A percentile compares a stretch with the other conserved stretches of the same genome.
Evolutionary conservation across 2,797 vertebrate species (phyloP).

Genomic region (Helostoma temminkii): DNA sequence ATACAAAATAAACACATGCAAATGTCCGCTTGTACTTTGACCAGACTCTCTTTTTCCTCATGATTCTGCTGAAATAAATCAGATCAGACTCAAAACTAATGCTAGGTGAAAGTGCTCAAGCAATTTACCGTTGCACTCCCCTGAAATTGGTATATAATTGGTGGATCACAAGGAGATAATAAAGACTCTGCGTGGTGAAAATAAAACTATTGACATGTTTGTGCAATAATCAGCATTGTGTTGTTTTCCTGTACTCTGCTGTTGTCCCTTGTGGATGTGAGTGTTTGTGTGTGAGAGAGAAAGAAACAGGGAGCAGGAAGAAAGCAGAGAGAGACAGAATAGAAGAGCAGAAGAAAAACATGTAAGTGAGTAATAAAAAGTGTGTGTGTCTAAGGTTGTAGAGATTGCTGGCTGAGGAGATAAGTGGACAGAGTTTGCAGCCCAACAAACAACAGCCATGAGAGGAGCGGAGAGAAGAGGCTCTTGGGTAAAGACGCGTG

Average conservation of each 20-base stretch:
- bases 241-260: neutral
- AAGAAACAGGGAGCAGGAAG: neutral
- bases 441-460: conserved; percentile 73
- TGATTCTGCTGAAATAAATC: no score
- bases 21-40: no score
- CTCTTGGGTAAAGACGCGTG: conserved; percentile 78
- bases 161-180: neutral
- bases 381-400: conserved; percentile 70
- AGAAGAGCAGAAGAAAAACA: conserved; percentile 43
- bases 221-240: neutral
- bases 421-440: conserved; percentile 76
- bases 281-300: conserved; percentile 5
- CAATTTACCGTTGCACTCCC: neutral
- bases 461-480: conserved; percentile 67
- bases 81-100: no score
- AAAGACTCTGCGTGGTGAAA: neutral
- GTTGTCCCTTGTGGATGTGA: conserved; percentile 4
- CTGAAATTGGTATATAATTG: neutral
- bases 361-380: conserved; percentile 66
- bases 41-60: no score
- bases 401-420: conserved; percentile 73
- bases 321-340: conserved; percentile 26
- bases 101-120: neutral
- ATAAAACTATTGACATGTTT: neutral
- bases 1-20: no score